Evolutionary conservation across 2,888 invertebrate genomes (phyloP).

Genomic region (Phengaris arion): DNA sequence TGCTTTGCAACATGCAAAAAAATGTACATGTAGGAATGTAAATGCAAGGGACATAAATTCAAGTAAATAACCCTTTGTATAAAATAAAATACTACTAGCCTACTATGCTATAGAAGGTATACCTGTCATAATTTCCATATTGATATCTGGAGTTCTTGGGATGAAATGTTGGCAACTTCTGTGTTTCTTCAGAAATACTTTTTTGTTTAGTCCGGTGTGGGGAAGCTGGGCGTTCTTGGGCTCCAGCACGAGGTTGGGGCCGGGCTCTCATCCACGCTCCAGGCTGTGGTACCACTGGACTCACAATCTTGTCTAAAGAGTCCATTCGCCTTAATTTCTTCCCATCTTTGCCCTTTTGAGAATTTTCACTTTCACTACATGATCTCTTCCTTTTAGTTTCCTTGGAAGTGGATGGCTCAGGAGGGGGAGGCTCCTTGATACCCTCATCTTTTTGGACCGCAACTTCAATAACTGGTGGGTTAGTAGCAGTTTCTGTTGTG

Average conservation of each 20-base stretch:
- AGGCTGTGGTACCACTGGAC: slow-evolving; percentile 94
- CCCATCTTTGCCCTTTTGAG: slow-evolving; percentile 73
- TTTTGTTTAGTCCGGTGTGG: slow-evolving; percentile 62
- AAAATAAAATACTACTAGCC: too few species aligned
- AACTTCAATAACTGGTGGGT: slow-evolving; percentile 53
- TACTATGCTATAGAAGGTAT: slow-evolving; percentile 31
- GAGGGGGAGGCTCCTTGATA: slow-evolving; percentile 63
- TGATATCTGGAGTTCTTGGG: slow-evolving; percentile 89
- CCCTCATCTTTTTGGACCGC: slow-evolving; percentile 52
- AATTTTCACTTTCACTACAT: slow-evolving; percentile 78
- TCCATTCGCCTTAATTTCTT: slow-evolving; percentile 84
- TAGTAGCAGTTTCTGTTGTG: slow-evolving; percentile 76
- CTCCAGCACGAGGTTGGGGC: slow-evolving; percentile 59
- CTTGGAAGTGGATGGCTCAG: slow-evolving; percentile 64
- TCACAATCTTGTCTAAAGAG: slow-evolving; percentile 92
- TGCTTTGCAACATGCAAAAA: too few species aligned
- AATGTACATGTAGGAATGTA: too few species aligned
- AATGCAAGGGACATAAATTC: too few species aligned
- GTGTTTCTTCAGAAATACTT: slow-evolving; percentile 60
- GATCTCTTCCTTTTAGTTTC: slow-evolving; percentile 65
- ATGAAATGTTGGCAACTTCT: slow-evolving; percentile 83
- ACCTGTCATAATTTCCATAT: slow-evolving; percentile 97
- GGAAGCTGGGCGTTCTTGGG: slow-evolving; percentile 71
- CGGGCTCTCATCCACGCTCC: slow-evolving; percentile 87
- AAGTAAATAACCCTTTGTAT: too few species aligned